phyloP scores from a whole-genome alignment of 2,113 vertebrate species.

The Forbesichthys papilliferus region DNA sequence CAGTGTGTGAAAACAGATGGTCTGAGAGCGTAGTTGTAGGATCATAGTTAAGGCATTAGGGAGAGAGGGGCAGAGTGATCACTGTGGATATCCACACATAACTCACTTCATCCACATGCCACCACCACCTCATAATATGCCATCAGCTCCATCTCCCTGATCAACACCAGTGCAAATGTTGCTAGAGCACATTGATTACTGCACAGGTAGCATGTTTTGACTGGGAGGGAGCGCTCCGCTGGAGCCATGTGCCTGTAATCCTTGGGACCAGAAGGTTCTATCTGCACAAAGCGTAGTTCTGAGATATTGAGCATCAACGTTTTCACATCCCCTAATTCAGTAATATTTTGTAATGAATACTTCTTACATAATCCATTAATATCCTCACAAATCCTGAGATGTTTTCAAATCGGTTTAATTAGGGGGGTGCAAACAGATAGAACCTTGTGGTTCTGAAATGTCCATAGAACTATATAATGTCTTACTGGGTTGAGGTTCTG shows the following conservation, averaged over 20 bases:
- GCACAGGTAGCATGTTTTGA: conserved; percentile 11
- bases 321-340: too few relatives aligned
- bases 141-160: conserved; percentile 52
- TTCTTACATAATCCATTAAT: too few relatives aligned
- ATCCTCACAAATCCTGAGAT: too few relatives aligned
- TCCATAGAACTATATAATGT: too few relatives aligned
- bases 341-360: too few relatives aligned
- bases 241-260: conserved; percentile 22
- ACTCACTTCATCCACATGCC: conserved; percentile 62
- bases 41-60: conserved; percentile 63
- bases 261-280: neutral
- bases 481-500: too few relatives aligned
- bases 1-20: conserved; percentile 58
- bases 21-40: conserved; percentile 42
- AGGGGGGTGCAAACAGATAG: too few relatives aligned
- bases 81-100: conserved; percentile 45
- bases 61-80: conserved; percentile 40
- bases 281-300: too few relatives aligned
- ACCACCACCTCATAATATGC: conserved; percentile 43
- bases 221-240: conserved; percentile 4
- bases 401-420: too few relatives aligned
- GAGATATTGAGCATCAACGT: too few relatives aligned
- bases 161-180: conserved; percentile 19
- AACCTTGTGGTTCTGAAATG: too few relatives aligned
- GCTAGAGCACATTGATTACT: conserved; percentile 14